phyloP scores from a whole-genome alignment of 2,888 invertebrate species.

The Graphium colonna region DNA sequence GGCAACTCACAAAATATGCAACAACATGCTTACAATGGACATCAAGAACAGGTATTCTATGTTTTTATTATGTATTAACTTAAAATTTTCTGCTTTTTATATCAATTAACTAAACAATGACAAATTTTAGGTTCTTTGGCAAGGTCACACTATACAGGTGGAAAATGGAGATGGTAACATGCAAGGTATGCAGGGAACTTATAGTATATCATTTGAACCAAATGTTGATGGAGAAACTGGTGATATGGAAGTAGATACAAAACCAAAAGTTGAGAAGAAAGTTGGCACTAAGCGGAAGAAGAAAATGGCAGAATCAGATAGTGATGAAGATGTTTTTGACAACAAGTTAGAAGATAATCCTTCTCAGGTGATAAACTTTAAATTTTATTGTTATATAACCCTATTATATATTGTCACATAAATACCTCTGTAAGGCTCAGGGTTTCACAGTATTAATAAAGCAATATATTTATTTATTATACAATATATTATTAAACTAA shows the following conservation, averaged over 20 bases:
- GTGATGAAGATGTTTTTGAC: constrained; percentile 78
- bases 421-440: too few species aligned
- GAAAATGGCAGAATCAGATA: constrained; percentile 67
- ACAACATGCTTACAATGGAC: constrained; percentile 72
- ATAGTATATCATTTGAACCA: constrained; percentile 62
- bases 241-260: constrained; percentile 68
- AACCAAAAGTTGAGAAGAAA: constrained; percentile 72
- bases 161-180: constrained; percentile 72
- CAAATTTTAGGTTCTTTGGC: constrained; percentile 81
- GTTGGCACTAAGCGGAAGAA: constrained; percentile 68
- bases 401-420: too few species aligned
- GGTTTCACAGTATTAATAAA: too few species aligned
- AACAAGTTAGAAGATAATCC: constrained; percentile 86
- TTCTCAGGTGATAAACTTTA: constrained; percentile 53
- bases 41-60: constrained; percentile 65
- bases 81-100: neutral
- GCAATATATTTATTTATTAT: too few species aligned
- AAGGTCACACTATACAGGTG: constrained; percentile 83
- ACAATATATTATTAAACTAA: too few species aligned
- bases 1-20: constrained; percentile 62
- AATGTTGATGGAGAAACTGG: constrained; percentile 54
- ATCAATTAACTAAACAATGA: neutral
- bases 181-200: constrained; percentile 55
- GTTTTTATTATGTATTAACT: neutral
- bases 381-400: constrained; percentile 11